Conservation (phyloP, 2,113 vertebrate species). For the Calidris pugnax region DNA sequence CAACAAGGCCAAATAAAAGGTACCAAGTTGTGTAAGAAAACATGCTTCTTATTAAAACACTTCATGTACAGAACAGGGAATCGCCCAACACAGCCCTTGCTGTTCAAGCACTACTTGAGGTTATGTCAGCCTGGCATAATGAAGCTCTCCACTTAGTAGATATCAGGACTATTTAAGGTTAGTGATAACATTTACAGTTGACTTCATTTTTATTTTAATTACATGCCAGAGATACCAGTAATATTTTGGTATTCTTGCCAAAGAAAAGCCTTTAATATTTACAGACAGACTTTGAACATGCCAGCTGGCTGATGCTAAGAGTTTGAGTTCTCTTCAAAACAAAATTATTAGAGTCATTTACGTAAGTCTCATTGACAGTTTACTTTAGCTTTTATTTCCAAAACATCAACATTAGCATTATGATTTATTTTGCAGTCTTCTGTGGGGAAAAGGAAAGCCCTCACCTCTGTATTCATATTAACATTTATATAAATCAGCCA, state of each 20-base stretch:
- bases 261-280: constrained; percentile 56
- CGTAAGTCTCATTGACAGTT: constrained; percentile 36
- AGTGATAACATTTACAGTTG: constrained; percentile 29
- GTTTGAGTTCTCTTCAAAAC: constrained; percentile 30
- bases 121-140: constrained; percentile 3
- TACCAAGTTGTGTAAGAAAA: neutral
- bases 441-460: neutral
- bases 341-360: constrained; percentile 44
- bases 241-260: constrained; percentile 49
- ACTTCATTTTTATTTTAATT: constrained; percentile 48
- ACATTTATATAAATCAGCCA: constrained; percentile 21
- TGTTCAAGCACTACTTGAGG: constrained; percentile 1
- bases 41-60: neutral
- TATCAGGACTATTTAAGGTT: constrained; percentile 35
- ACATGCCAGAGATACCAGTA: constrained; percentile 27
- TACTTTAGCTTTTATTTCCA: constrained; percentile 54
- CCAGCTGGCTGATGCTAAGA: constrained; percentile 46
- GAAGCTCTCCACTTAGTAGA: constrained; percentile 4
- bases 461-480: constrained; percentile 8
- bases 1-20: neutral
- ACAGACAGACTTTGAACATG: constrained; percentile 4
- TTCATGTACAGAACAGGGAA: neutral
- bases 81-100: neutral
- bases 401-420: constrained; percentile 28
- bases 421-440: constrained; percentile 26